These are phyloP conservation scores for Cheilosia vulpina DNA, from an alignment of 2,888 invertebrate species.

Conservation along the genomic window DNA sequence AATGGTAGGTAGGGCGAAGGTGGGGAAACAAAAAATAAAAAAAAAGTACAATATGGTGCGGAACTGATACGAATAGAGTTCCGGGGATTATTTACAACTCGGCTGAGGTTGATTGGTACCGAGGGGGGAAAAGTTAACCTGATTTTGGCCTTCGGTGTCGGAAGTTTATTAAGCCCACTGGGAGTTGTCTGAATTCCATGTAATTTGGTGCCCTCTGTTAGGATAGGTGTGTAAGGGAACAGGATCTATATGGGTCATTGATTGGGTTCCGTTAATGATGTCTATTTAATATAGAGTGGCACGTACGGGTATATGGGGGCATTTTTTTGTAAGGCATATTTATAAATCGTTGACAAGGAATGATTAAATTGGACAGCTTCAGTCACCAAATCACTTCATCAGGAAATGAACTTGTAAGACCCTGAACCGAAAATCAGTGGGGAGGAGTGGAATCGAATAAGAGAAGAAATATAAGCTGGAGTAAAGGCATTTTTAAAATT, in stretches of 20 bases:
- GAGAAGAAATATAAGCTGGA: too few species aligned
- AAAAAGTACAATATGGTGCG: not conserved
- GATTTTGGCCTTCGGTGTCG: conserved; percentile 48
- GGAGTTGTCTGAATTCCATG: conserved; percentile 25
- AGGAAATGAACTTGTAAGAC: too few species aligned
- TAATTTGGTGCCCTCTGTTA: conserved; percentile 31
- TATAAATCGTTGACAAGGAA: too few species aligned
- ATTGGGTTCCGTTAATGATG: conserved; percentile 16
- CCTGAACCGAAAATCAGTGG: too few species aligned
- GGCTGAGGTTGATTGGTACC: conserved; percentile 63
- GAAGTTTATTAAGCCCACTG: conserved; percentile 56
- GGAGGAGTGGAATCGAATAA: too few species aligned
- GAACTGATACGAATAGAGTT: conserved; percentile 28
- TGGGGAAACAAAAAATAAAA: not conserved
- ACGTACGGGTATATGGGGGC: too few species aligned
- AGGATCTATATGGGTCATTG: conserved; percentile 41
- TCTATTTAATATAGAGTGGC: not conserved
- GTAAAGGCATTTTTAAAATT: too few species aligned
- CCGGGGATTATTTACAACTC: conserved; percentile 66
- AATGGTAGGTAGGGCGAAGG: conserved; percentile 11
- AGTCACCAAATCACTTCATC: too few species aligned
- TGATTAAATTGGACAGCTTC: too few species aligned
- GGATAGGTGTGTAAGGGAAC: conserved; percentile 5
- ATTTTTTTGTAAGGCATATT: too few species aligned
- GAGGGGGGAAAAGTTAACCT: conserved; percentile 50